Percentiles rank a stretch among this genome's conserved stretches.
Conservation (phyloP, 2,888 invertebrate genomes). For the Tipula confusa region DNA sequence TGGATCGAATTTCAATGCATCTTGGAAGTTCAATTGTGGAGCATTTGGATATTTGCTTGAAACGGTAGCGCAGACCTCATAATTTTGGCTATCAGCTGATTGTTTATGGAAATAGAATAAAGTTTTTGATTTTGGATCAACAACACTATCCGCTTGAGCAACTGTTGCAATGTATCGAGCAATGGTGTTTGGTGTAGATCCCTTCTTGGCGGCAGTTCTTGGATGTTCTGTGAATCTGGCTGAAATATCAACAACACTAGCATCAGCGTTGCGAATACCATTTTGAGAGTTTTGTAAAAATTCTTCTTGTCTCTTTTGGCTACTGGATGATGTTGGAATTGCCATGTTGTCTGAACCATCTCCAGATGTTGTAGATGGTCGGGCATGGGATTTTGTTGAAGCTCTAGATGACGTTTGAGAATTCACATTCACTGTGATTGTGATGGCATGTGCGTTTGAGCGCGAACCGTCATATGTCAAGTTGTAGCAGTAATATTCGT, state of each 20-base stretch:
- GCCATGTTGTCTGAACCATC: constrained; percentile 36
- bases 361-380: constrained; percentile 30
- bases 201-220: neutral
- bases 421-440: constrained; percentile 37
- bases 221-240: constrained; percentile 52
- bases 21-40: constrained; percentile 53
- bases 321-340: constrained; percentile 47
- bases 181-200: constrained; percentile 32
- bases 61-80: constrained; percentile 52
- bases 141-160: constrained; percentile 55
- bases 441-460: constrained; percentile 35
- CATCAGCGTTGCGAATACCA: constrained; percentile 55
- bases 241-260: constrained; percentile 54
- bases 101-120: constrained; percentile 41
- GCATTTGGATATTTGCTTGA: constrained; percentile 52
- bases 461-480: constrained; percentile 35
- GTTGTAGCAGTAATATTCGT: constrained; percentile 36
- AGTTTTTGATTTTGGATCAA: constrained; percentile 55
- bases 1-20: constrained; percentile 54
- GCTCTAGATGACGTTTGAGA: constrained; percentile 31
- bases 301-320: constrained; percentile 52
- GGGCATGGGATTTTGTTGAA: constrained; percentile 30
- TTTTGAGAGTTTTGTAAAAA: constrained; percentile 54
- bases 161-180: constrained; percentile 54
- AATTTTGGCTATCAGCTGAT: neutral